Conservation (phyloP, 2,888 invertebrate species). For the Mythimna pallens region DNA sequence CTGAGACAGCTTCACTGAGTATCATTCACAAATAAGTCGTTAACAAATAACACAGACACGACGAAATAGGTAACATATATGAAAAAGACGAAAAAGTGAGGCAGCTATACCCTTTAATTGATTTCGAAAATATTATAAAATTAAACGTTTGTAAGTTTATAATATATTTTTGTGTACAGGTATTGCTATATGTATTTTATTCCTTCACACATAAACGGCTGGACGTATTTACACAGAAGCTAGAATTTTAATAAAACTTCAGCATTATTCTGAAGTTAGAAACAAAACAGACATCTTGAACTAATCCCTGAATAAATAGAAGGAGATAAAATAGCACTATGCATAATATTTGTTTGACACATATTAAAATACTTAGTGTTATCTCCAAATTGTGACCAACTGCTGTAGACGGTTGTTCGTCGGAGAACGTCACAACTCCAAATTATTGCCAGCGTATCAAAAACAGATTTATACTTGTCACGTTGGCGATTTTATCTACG, state of each 20-base stretch:
- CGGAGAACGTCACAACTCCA: neutral
- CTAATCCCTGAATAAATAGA: slow-evolving; percentile 1
- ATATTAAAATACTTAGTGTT: neutral
- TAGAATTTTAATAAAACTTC: neutral
- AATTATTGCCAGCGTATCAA: slow-evolving; percentile 2
- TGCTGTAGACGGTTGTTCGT: neutral
- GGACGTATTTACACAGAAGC: too few relatives aligned
- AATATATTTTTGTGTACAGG: too few relatives aligned
- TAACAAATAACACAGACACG: slow-evolving; percentile 7
- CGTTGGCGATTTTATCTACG: slow-evolving; percentile 30
- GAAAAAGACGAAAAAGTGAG: neutral
- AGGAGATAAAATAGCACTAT: neutral
- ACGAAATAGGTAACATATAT: neutral
- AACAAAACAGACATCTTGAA: neutral
- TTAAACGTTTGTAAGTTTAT: too few relatives aligned
- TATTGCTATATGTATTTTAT: too few relatives aligned
- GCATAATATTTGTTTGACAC: slow-evolving; percentile 13
- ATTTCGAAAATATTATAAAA: neutral
- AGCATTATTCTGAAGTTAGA: neutral
- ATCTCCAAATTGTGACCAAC: slow-evolving; percentile 7
- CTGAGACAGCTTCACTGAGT: neutral
- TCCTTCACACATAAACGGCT: too few relatives aligned
- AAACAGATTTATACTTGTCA: slow-evolving; percentile 28
- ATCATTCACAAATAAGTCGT: neutral
- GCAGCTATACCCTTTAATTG: neutral